Evolutionary conservation across 2,888 invertebrate genomes (phyloP), one percentile per base, ranked within the genome.

Genomic region (Aricia artaxerxes): DNA sequence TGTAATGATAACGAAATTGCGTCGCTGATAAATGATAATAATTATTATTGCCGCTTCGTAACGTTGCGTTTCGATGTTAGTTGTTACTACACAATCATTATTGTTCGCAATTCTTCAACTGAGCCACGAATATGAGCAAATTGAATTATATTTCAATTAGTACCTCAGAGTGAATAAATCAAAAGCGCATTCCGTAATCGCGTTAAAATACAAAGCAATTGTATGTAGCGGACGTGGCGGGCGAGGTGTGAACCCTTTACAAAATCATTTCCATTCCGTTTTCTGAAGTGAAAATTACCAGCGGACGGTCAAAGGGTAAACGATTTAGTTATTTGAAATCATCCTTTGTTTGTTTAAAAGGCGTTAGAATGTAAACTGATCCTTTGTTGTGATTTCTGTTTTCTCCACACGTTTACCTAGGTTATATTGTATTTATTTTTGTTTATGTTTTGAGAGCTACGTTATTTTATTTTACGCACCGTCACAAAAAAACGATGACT

Each of bases 251-350:
- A 86, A 86, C 91, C 92, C 92, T 91, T 90, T 88, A 85, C 87
- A 86, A 91, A 93, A 91, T 91, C 90, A 91, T 93, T 93, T 91
- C 92, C 88, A 92, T 93, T 92, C 90, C 90, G 89, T 92, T 92
- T 94, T 92, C 91, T 91, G 86, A 87, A 88, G 91, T 91, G 94
- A 92, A 94, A 94, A 93, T 94, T 92, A 91, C 92, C 91, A 90
- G 89, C 89, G 85, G 90, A 89, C 92, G 93, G 94, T 93, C 93
- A 94, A 94, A 94, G 93, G 94, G 94, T 93, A 92, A 92, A 90
- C 92, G 87, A 91, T 93, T 93, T 90, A 89, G 88, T 93, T 94
- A 93, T 94, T 93, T 91, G 90, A 92, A 93, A 92, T 91, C 90
- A 86, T 89, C 93, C 92, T 94, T 93, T 93, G 94, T 94, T 92